Conservation (phyloP, 2,888 invertebrate genomes). For the Boloria euphrosyne region DNA sequence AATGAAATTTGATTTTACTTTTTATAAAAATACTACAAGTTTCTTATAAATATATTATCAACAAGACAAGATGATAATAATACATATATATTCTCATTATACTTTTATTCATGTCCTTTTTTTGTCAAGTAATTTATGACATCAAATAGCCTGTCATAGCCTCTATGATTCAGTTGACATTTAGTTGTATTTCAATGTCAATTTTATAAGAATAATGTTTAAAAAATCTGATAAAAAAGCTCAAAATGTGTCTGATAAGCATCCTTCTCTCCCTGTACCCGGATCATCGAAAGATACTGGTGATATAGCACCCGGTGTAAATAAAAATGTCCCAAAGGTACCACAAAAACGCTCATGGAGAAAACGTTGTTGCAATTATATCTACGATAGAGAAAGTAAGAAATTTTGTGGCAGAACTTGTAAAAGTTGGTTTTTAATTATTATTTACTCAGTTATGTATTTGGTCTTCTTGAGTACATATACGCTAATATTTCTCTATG, state of each 20-base stretch:
- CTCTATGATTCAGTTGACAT: slow-evolving; percentile 8
- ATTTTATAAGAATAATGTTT: slow-evolving; percentile 30
- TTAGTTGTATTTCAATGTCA: slow-evolving; percentile 16
- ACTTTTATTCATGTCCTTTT: too few species aligned
- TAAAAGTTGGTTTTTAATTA: slow-evolving; percentile 59
- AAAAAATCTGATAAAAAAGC: slow-evolving; percentile 25
- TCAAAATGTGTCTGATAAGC: slow-evolving; percentile 17
- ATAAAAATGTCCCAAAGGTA: slow-evolving; percentile 10
- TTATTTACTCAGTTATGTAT: slow-evolving; percentile 60
- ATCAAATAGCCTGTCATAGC: slow-evolving; percentile 14
- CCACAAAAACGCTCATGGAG: slow-evolving; percentile 32
- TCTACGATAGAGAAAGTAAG: slow-evolving; percentile 55
- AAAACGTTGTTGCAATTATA: slow-evolving; percentile 43
- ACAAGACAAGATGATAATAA: too few species aligned
- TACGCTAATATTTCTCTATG: slow-evolving; percentile 57
- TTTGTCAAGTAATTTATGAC: not conserved
- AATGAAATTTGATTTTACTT: not conserved
- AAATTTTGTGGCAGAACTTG: slow-evolving; percentile 57
- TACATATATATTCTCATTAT: too few species aligned
- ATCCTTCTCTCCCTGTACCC: slow-evolving; percentile 34
- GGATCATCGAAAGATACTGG: slow-evolving; percentile 37
- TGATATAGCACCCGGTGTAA: not conserved
- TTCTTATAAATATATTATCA: too few species aligned
- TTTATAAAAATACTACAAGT: not conserved
- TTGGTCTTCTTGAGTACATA: slow-evolving; percentile 61